phyloP scores from a whole-genome alignment of 1,140 invertebrate species.

The Coptotermes formosanus region DNA sequence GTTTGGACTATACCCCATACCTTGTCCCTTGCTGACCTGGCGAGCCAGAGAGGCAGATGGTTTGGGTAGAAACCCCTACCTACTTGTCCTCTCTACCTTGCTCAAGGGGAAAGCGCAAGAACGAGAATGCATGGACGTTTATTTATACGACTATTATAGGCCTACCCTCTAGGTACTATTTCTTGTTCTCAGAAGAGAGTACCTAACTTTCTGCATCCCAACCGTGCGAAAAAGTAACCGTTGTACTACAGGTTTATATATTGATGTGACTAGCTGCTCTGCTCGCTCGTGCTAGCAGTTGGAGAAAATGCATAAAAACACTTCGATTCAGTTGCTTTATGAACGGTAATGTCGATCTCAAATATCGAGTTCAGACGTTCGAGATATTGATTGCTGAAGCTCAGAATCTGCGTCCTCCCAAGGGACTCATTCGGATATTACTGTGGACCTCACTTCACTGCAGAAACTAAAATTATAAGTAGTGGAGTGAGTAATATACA shows the following conservation, averaged over 20 bases:
- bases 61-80: not conserved
- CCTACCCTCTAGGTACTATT: no score
- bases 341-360: no score
- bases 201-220: not conserved
- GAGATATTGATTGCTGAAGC: no score
- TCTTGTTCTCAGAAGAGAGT: no score
- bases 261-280: not conserved
- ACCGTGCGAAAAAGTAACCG: not conserved
- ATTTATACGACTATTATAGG: not conserved
- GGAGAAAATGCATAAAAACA: not conserved
- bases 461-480: no score
- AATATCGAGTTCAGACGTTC: no score
- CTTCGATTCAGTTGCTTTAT: no score
- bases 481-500: no score
- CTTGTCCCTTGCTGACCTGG: not conserved
- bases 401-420: no score
- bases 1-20: not conserved
- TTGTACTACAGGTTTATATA: not conserved
- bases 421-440: no score
- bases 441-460: no score
- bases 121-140: not conserved
- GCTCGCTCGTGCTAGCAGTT: not conserved
- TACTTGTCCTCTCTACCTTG: not conserved
- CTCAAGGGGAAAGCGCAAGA: not conserved
- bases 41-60: constrained; percentile 6